phyloP scores from a whole-genome alignment of 2,797 vertebrate species.

The Lithobates sylvaticus region DNA sequence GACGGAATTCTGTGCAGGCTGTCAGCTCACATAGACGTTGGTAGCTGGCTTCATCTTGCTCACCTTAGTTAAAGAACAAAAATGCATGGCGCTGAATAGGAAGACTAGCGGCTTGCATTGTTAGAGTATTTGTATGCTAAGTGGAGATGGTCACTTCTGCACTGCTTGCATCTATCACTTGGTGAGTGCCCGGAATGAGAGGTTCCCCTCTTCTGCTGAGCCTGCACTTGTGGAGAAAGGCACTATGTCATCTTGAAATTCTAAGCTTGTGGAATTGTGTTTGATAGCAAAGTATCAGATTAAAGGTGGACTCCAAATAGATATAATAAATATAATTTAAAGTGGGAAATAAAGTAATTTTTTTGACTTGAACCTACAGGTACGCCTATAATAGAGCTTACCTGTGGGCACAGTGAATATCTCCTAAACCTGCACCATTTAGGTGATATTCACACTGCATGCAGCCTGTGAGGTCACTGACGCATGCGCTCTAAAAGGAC shows the following conservation, averaged over 20 bases:
- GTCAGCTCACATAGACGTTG: slow-evolving; percentile 61
- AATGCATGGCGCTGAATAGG: slow-evolving; percentile 43
- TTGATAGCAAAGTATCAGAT: slow-evolving; percentile 4
- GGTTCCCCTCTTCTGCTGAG: slow-evolving; percentile 40
- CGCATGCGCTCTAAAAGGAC: too few relatives aligned
- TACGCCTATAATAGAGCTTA: too few relatives aligned
- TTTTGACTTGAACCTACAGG: too few relatives aligned
- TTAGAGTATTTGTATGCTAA: slow-evolving; percentile 66
- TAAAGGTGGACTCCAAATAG: too few relatives aligned
- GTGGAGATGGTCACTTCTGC: slow-evolving; percentile 55
- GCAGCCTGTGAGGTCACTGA: too few relatives aligned
- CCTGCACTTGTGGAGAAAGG: slow-evolving; percentile 68
- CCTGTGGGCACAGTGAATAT: too few relatives aligned
- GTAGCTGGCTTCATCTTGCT: slow-evolving; percentile 64
- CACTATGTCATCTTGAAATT: slow-evolving; percentile 22
- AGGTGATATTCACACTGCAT: too few relatives aligned
- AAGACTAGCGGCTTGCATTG: slow-evolving; percentile 65
- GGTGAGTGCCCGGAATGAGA: slow-evolving; percentile 61
- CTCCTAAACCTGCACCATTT: too few relatives aligned
- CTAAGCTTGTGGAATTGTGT: slow-evolving; percentile 6
- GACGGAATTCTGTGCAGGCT: slow-evolving; percentile 55
- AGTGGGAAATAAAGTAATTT: too few relatives aligned
- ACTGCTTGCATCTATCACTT: background rate
- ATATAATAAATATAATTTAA: too few relatives aligned
- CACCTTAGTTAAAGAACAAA: slow-evolving; percentile 64